phyloP scores from a whole-genome alignment of 2,113 vertebrate genomes.

The Pseudonaja textilis region DNA sequence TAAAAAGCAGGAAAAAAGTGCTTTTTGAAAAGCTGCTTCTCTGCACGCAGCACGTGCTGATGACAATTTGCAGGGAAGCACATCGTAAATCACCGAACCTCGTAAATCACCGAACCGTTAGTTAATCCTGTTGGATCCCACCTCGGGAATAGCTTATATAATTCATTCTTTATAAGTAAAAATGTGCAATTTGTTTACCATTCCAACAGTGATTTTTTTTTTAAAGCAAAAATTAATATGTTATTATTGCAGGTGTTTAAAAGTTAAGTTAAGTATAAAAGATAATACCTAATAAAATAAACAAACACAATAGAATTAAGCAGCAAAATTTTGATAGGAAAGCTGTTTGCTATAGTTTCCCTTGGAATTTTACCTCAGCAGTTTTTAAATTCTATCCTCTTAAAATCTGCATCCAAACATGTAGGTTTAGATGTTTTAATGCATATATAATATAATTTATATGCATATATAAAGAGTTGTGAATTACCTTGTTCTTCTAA shows the following conservation, averaged over 20 bases:
- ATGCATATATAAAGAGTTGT: not conserved
- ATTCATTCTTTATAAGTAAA: not conserved
- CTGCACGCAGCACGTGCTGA: too few species aligned
- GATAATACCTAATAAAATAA: constrained; percentile 1
- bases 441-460: not conserved
- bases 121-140: too few species aligned
- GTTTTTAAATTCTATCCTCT: not conserved
- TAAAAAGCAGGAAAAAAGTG: too few species aligned
- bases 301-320: not conserved
- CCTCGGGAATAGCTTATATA: not conserved
- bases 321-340: not conserved
- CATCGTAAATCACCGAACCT: too few species aligned
- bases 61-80: too few species aligned
- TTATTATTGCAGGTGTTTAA: not conserved
- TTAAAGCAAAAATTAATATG: not conserved
- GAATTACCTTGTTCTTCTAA: not conserved
- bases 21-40: too few species aligned
- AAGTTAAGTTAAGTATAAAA: constrained; percentile 5
- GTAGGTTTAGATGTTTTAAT: not conserved
- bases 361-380: not conserved
- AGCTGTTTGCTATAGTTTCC: not conserved
- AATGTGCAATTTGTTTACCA: not conserved
- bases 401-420: not conserved
- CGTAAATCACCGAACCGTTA: too few species aligned
- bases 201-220: not conserved